Conservation (phyloP, 2,797 vertebrate genomes). For the Adelosebastes latens region DNA sequence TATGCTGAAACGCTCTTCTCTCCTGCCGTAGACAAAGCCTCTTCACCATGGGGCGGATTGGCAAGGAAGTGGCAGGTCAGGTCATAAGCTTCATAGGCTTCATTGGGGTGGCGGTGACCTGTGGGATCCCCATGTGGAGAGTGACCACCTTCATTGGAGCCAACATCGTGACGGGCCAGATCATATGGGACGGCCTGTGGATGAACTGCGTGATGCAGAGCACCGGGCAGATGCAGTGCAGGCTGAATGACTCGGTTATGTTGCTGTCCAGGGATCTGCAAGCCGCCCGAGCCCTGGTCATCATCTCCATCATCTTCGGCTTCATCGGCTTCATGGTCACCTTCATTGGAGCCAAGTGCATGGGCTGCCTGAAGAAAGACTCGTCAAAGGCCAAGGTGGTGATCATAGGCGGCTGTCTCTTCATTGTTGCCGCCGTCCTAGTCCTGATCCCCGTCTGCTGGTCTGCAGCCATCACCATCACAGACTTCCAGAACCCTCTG, state of each 20-base stretch:
- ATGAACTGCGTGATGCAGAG: conserved; percentile 87
- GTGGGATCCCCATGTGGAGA: conserved; percentile 84
- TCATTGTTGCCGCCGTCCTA: conserved; percentile 68
- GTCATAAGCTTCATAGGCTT: conserved; percentile 77
- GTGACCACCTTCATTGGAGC: conserved; percentile 81
- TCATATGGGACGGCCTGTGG: conserved; percentile 86
- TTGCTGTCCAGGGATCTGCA: conserved; percentile 76
- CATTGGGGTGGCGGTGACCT: conserved; percentile 68
- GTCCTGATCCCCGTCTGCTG: conserved; percentile 75
- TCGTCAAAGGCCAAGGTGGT: conserved; percentile 72
- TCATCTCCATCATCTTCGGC: conserved; percentile 78
- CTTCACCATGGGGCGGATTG: conserved; percentile 78
- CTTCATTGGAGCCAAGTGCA: conserved; percentile 82
- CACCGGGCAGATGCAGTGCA: conserved; percentile 88
- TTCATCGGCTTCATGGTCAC: conserved; percentile 78
- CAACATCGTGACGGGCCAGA: conserved; percentile 85
- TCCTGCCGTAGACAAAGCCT: conserved; percentile 26
- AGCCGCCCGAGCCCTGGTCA: conserved; percentile 75
- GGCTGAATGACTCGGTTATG: conserved; percentile 75
- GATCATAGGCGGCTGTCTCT: conserved; percentile 75
- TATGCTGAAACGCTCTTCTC: background rate
- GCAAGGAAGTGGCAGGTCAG: conserved; percentile 79
- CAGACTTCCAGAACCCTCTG: conserved; percentile 65
- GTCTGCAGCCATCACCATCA: conserved; percentile 75
- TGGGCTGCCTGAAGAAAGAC: conserved; percentile 75